Evolutionary conservation across 2,797 vertebrate species (phyloP).

Genomic region (Gymnoscopelus braueri): DNA sequence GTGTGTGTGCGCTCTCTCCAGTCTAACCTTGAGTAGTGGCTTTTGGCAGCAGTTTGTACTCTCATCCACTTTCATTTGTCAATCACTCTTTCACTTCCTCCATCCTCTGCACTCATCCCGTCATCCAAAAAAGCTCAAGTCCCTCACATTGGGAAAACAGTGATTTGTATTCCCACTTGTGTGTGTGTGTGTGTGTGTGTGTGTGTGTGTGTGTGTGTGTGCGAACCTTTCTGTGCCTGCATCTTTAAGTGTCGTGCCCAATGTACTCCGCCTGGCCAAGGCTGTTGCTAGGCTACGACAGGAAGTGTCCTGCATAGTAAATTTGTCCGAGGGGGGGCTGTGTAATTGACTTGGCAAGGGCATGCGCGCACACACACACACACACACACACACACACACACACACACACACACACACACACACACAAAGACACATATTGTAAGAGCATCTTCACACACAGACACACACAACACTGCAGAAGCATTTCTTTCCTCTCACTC

Average conservation of each 20-base stretch:
- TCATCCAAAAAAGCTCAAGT: slow-evolving; percentile 25
- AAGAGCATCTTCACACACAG: not conserved
- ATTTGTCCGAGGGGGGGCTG: slow-evolving; percentile 56
- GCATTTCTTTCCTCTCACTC: no score
- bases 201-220: slow-evolving; percentile 7
- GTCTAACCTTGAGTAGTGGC: no score
- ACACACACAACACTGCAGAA: no score
- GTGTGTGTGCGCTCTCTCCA: no score
- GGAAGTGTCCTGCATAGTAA: slow-evolving; percentile 79
- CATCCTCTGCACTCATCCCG: slow-evolving; percentile 1
- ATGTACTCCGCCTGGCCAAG: slow-evolving; percentile 53
- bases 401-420: not conserved
- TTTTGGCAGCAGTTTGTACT: not conserved
- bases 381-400: slow-evolving; percentile 16
- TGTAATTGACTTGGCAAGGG: slow-evolving; percentile 70
- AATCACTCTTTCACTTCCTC: slow-evolving; percentile 3
- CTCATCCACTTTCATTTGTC: slow-evolving; percentile 6
- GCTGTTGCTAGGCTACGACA: slow-evolving; percentile 80
- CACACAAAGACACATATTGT: not conserved
- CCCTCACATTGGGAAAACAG: slow-evolving; percentile 38
- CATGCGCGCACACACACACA: slow-evolving; percentile 44
- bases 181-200: not conserved
- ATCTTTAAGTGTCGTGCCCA: slow-evolving; percentile 52
- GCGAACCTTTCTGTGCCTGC: slow-evolving; percentile 16
- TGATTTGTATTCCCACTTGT: slow-evolving; percentile 22